phyloP scores from a whole-genome alignment of 2,888 invertebrate genomes.

The Geophilus truncorum region DNA sequence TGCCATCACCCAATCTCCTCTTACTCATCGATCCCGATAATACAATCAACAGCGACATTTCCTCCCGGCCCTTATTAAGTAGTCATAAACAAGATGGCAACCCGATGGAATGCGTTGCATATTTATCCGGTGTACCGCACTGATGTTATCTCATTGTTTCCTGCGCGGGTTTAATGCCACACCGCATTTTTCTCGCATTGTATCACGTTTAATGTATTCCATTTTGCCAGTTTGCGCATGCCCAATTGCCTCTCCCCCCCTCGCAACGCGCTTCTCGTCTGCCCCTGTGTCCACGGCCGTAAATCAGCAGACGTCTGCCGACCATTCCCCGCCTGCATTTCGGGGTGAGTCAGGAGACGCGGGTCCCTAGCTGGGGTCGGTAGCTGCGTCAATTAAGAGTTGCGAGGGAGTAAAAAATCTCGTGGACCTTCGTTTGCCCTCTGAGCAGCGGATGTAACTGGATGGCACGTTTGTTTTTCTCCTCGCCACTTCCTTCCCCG shows the following conservation, averaged over 20 bases:
- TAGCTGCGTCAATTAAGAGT: neutral
- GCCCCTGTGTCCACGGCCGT: slow-evolving; percentile 12
- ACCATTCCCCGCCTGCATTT: neutral
- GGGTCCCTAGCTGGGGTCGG: neutral
- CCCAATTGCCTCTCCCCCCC: neutral
- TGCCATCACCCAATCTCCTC: neutral
- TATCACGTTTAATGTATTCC: slow-evolving; percentile 20
- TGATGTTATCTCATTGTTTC: neutral
- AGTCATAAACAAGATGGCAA: slow-evolving; percentile 16
- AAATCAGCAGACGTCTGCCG: neutral
- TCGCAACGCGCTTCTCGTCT: neutral
- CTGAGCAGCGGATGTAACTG: neutral
- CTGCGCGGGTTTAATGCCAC: neutral
- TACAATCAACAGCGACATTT: neutral
- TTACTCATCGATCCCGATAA: neutral
- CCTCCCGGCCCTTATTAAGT: neutral
- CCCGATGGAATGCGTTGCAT: slow-evolving; percentile 1
- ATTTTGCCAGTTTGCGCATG: neutral
- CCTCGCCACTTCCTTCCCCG: neutral
- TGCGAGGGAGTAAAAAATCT: neutral
- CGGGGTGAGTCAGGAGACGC: slow-evolving; percentile 4
- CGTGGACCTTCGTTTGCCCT: slow-evolving; percentile 16
- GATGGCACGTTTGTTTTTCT: neutral
- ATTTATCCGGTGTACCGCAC: neutral
- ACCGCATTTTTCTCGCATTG: neutral